These are phyloP conservation scores for Ladona fulva DNA, from an alignment of 1,140 invertebrate species.

Conservation along the genomic window DNA sequence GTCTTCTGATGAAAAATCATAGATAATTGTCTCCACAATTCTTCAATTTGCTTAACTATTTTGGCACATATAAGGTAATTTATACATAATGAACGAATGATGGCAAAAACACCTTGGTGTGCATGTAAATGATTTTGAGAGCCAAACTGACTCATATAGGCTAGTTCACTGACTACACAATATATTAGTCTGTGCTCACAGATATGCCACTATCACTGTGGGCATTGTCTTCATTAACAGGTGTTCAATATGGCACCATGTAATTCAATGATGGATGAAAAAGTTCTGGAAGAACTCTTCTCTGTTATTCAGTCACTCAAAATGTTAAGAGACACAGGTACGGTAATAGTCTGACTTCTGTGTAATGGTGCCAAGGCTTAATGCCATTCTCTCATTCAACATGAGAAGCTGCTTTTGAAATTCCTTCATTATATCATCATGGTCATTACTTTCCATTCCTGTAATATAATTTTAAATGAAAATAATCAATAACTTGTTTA, in stretches of 20 bases:
- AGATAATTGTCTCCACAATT: too few species aligned
- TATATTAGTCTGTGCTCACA: not conserved
- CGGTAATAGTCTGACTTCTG: constrained; percentile 39
- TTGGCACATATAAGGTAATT: not conserved
- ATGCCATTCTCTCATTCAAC: constrained; percentile 39
- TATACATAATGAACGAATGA: not conserved
- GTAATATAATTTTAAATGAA: constrained; percentile 28
- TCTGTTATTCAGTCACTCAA: not conserved
- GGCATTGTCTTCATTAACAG: not conserved
- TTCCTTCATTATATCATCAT: constrained; percentile 36
- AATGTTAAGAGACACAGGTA: constrained; percentile 33
- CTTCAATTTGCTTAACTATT: not conserved
- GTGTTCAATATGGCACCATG: not conserved
- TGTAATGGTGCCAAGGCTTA: constrained; percentile 38
- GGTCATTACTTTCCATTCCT: constrained; percentile 44
- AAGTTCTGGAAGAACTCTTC: not conserved
- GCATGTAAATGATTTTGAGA: not conserved
- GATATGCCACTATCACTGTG: not conserved
- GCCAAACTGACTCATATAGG: not conserved
- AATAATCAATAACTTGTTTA: not conserved
- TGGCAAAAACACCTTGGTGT: not conserved
- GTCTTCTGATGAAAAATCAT: too few species aligned
- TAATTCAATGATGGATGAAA: not conserved
- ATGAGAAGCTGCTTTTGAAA: constrained; percentile 29
- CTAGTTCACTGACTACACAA: not conserved